A percentile compares a stretch with the other conserved stretches of the same genome.
Conservation (phyloP, 2,888 invertebrate genomes). For the Galerucella calmariensis region DNA sequence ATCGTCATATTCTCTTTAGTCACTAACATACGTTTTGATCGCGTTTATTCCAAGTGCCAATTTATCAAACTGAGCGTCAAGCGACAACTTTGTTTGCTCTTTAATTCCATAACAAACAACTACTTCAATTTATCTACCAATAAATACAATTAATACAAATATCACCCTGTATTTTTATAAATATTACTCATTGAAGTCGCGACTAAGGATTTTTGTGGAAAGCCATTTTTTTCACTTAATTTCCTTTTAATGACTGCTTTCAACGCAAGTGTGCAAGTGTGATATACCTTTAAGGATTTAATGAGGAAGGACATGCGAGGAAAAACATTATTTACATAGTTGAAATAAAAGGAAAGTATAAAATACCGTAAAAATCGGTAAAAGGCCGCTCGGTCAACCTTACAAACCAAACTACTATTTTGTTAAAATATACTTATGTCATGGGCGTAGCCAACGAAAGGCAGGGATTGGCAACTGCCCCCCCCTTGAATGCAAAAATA, state of each 20-base stretch:
- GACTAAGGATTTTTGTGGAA: not conserved
- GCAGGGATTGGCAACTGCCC: too few relatives aligned
- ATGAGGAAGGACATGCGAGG: conserved; percentile 14
- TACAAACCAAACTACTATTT: not conserved
- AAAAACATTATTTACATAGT: conserved; percentile 7
- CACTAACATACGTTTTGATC: conserved; percentile 31
- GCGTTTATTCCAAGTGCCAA: conserved; percentile 18
- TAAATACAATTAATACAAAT: not conserved
- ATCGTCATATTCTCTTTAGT: conserved; percentile 38
- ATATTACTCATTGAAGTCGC: too few relatives aligned
- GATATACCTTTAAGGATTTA: conserved; percentile 14
- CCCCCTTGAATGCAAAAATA: too few relatives aligned
- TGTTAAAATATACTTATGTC: too few relatives aligned
- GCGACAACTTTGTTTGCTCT: conserved; percentile 9
- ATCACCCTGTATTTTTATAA: too few relatives aligned
- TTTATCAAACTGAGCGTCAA: conserved; percentile 11
- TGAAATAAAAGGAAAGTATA: not conserved
- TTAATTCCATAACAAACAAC: not conserved
- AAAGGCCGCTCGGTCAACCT: not conserved
- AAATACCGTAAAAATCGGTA: not conserved
- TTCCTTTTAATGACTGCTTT: conserved; percentile 15
- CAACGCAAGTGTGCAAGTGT: conserved; percentile 15
- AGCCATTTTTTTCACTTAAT: conserved; percentile 11
- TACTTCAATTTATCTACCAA: not conserved
- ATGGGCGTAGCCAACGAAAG: too few relatives aligned